phyloP scores from a whole-genome alignment of 2,888 invertebrate species.

The Morpho helenor region DNA sequence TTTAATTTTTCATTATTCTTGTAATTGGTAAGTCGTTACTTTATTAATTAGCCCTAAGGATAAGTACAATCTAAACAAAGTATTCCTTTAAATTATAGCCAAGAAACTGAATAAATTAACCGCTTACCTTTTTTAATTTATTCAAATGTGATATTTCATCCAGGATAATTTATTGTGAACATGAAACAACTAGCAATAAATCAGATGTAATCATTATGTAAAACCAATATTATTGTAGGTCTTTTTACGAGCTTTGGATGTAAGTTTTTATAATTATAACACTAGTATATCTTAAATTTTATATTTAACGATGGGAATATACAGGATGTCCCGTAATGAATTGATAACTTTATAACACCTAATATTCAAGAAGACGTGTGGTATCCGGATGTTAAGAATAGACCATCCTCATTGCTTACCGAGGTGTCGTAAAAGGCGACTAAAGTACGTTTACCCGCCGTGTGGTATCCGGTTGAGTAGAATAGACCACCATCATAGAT shows the following conservation, averaged over 20 bases:
- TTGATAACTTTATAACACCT: no score
- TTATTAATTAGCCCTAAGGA: conserved; percentile 4
- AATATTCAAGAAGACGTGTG: no score
- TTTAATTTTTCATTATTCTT: no score
- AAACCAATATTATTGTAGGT: conserved; percentile 31
- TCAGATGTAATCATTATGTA: conserved; percentile 45
- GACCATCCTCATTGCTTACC: no score
- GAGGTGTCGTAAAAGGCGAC: no score
- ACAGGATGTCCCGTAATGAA: no score
- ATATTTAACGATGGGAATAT: conserved; percentile 4
- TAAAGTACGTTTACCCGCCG: no score
- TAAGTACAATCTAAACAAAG: conserved; percentile 3
- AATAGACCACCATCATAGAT: no score
- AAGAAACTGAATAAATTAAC: conserved; percentile 1
- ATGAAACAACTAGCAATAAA: conserved; percentile 33
- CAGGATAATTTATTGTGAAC: conserved; percentile 14
- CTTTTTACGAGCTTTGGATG: not conserved
- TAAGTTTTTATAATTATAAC: no score
- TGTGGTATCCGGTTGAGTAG: no score
- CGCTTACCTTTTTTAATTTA: conserved; percentile 13
- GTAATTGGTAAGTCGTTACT: not conserved
- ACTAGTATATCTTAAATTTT: no score
- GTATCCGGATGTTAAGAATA: no score
- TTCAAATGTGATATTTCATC: conserved; percentile 14
- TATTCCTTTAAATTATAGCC: conserved; percentile 3